Percentiles rank a stretch among this genome's conserved stretches.
These are phyloP conservation scores for Alces alces DNA, from an alignment of 2,113 vertebrate genomes.

Conservation along the genomic window DNA sequence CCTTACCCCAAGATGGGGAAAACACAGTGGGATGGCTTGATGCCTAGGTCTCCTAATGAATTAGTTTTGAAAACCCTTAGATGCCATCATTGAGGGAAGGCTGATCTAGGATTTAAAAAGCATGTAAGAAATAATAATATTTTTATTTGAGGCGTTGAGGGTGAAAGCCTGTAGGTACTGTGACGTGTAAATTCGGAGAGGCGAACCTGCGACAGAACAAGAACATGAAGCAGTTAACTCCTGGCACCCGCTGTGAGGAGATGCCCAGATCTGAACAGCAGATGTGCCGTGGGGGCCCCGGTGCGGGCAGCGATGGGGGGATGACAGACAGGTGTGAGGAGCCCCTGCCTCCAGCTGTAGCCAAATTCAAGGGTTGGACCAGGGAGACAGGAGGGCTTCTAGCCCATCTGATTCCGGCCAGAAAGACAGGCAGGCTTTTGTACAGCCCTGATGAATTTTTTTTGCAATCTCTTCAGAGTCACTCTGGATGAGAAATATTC, in stretches of 20 bases:
- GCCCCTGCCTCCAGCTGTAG: neutral
- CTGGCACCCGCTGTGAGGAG: neutral
- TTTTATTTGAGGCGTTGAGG: neutral
- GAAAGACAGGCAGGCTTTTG: constrained; percentile 10
- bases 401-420: neutral
- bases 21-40: neutral
- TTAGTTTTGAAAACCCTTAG: neutral
- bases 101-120: neutral
- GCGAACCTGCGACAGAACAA: neutral
- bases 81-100: neutral
- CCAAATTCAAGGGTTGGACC: neutral
- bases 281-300: neutral
- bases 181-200: neutral
- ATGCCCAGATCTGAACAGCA: constrained; percentile 1
- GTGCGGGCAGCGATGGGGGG: neutral
- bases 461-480: neutral
- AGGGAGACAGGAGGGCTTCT: neutral
- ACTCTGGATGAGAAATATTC: neutral
- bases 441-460: neutral
- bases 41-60: neutral
- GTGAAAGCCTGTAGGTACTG: neutral
- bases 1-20: neutral
- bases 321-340: neutral
- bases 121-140: neutral
- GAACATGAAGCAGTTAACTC: neutral